Percentiles rank a stretch among this genome's conserved stretches.
These are phyloP conservation scores for Agonopterix alstromeriana DNA, from an alignment of 2,888 invertebrate genomes.

Conservation along the genomic window DNA sequence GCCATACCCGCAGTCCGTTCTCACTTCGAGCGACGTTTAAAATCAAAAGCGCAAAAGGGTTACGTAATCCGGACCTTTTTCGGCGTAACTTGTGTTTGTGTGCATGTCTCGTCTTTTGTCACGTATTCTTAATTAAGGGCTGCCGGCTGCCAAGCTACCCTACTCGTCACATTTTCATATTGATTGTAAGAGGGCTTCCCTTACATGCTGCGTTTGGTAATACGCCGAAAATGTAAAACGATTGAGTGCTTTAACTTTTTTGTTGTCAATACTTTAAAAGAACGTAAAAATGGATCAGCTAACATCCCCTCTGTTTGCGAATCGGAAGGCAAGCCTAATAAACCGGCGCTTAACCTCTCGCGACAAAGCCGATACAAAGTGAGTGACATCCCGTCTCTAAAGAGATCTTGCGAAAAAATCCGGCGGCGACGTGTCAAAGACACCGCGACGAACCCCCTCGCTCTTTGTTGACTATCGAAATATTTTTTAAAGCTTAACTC, in stretches of 20 bases:
- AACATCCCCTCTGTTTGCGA: conserved; percentile 62
- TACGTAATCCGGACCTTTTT: conserved; percentile 75
- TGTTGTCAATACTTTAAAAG: conserved; percentile 27
- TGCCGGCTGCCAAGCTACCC: conserved; percentile 60
- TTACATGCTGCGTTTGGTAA: conserved; percentile 30
- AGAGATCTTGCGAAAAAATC: conserved; percentile 71
- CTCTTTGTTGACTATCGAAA: conserved; percentile 72
- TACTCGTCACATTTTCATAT: conserved; percentile 67
- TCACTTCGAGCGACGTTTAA: conserved; percentile 71
- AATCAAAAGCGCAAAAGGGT: conserved; percentile 76
- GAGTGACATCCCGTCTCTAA: conserved; percentile 71
- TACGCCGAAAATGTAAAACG: conserved; percentile 40
- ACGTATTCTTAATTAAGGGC: conserved; percentile 76
- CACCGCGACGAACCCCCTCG: conserved; percentile 65
- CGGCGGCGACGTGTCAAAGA: conserved; percentile 74
- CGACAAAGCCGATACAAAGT: conserved; percentile 75
- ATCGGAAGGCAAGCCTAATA: conserved; percentile 71
- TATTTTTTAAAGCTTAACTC: conserved; percentile 77
- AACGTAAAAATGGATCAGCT: conserved; percentile 48
- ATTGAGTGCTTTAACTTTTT: conserved; percentile 30
- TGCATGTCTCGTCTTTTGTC: conserved; percentile 76
- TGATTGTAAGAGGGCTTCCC: conserved; percentile 54
- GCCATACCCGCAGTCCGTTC: conserved; percentile 45
- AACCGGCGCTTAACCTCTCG: conserved; percentile 73
- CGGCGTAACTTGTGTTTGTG: conserved; percentile 63